Base-by-base conservation (phyloP, 2,888 invertebrate species). In the Pterobdella sp. region DNA sequence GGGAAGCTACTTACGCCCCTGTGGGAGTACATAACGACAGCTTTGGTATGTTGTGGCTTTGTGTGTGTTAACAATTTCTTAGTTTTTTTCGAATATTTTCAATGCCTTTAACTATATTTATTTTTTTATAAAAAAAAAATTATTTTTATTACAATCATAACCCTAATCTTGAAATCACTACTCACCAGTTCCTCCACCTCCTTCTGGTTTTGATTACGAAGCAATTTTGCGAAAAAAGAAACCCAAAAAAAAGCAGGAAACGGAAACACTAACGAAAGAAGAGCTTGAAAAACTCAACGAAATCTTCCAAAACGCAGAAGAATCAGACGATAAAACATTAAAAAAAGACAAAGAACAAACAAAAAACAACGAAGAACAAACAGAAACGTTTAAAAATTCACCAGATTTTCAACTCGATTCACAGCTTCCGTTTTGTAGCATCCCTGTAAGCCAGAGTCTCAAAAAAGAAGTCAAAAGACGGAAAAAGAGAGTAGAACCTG, bases 141-240 rank as follows among this genome's bases (percentile, higher is more conserved):
- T n/a, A n/a, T n/a, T n/a, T n/a, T n/a, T n/a, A n/a, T n/a, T n/a
- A n/a, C n/a, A n/a, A n/a, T n/a, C n/a, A n/a, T n/a, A n/a, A n/a
- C n/a, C n/a, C n/a, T n/a, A n/a, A n/a, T n/a, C n/a, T n/a, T n/a
- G 7, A 7, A 7, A 7, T 29, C n/a, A n/a, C 34, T 4, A 34
- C 14, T 29, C 18, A 29, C 34, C n/a, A 7, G 7, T n/a, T 63
- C n/a, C 26, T 14, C 7, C 31, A n/a, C 34, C 42, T 22, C 42
- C 68, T 63, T 71, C 71, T 0, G 56, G 60, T 34, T 71, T 71
- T 32, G 71, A 71, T 60, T 71, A 71, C 37, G 71, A 63, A 52
- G 71, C 71, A 18, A 71, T 71, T 10, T 35, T 71, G 71, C n/a
- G 71, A 31, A 71, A 71, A 36, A 71, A 71, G 31, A 71, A 63